Evolutionary conservation across 1,140 invertebrate species (phyloP).

Genomic region (Platyscapa corneri): DNA sequence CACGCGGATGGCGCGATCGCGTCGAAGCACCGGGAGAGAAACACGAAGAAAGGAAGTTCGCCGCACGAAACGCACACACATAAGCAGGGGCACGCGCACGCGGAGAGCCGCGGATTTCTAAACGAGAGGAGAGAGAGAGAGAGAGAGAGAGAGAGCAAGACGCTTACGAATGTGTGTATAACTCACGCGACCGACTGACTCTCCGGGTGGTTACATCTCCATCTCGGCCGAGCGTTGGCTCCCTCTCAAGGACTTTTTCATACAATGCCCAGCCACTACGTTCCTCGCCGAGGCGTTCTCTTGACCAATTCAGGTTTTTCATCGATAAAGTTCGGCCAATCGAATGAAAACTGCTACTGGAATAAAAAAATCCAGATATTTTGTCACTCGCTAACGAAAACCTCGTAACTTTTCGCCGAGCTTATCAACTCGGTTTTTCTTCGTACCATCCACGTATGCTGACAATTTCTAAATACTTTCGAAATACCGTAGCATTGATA

Average conservation of each 20-base stretch:
- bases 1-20: conserved; percentile 58
- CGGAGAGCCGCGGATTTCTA: background rate
- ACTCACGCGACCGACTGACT: conserved; percentile 54
- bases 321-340: background rate
- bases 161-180: conserved; percentile 57
- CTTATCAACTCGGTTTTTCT: too few relatives aligned
- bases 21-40: conserved; percentile 39
- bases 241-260: background rate
- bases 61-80: conserved; percentile 25
- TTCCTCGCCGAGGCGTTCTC: background rate
- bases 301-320: background rate
- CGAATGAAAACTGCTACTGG: background rate
- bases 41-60: conserved; percentile 43
- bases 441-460: too few relatives aligned
- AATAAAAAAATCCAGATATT: too few relatives aligned
- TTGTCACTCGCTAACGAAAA: too few relatives aligned
- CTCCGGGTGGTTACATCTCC: conserved; percentile 68
- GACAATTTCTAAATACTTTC: too few relatives aligned
- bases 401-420: too few relatives aligned
- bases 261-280: background rate
- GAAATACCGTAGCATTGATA: too few relatives aligned
- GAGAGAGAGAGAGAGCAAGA: background rate
- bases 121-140: too few relatives aligned
- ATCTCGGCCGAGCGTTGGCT: conserved; percentile 60
- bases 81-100: too few relatives aligned